A percentile compares a stretch with the other conserved stretches of the same genome.
Evolutionary conservation across 2,797 vertebrate species (phyloP).

Genomic region (Lacerta viridis): DNA sequence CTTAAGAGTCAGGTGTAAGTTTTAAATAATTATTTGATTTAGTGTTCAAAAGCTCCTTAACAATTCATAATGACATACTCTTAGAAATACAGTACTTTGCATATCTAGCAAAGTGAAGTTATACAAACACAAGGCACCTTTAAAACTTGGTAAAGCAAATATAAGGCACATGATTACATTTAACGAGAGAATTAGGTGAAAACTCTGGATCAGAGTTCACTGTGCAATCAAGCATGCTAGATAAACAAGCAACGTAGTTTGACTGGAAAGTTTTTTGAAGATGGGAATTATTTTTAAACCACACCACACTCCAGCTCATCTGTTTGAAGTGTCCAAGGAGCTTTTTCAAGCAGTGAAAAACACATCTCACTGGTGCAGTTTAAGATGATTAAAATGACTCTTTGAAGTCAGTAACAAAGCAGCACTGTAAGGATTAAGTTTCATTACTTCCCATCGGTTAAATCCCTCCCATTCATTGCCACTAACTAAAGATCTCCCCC

Average conservation of each 20-base stretch:
- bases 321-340: slow-evolving; percentile 50
- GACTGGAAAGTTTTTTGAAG: slow-evolving; percentile 55
- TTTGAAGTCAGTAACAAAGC: slow-evolving; percentile 73
- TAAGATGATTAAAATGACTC: slow-evolving; percentile 68
- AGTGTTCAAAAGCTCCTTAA: slow-evolving; percentile 67
- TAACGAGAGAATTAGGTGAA: slow-evolving; percentile 44
- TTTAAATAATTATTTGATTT: slow-evolving; percentile 62
- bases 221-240: slow-evolving; percentile 54
- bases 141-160: slow-evolving; percentile 70
- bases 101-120: slow-evolving; percentile 70
- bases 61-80: slow-evolving; percentile 72
- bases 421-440: slow-evolving; percentile 72
- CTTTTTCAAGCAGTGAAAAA: slow-evolving; percentile 29
- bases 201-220: slow-evolving; percentile 51
- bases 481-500: slow-evolving; percentile 65
- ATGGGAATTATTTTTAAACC: slow-evolving; percentile 54
- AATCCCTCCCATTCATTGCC: slow-evolving; percentile 70
- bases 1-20: slow-evolving; percentile 46
- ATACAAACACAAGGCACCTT: slow-evolving; percentile 75
- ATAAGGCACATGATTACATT: slow-evolving; percentile 53
- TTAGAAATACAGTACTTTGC: slow-evolving; percentile 66
- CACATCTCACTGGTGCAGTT: slow-evolving; percentile 47
- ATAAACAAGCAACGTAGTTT: slow-evolving; percentile 60
- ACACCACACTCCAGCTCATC: slow-evolving; percentile 56
- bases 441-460: slow-evolving; percentile 75